Evolutionary conservation across 2,113 vertebrate genomes (phyloP).

Genomic region (Eclectus roratus): DNA sequence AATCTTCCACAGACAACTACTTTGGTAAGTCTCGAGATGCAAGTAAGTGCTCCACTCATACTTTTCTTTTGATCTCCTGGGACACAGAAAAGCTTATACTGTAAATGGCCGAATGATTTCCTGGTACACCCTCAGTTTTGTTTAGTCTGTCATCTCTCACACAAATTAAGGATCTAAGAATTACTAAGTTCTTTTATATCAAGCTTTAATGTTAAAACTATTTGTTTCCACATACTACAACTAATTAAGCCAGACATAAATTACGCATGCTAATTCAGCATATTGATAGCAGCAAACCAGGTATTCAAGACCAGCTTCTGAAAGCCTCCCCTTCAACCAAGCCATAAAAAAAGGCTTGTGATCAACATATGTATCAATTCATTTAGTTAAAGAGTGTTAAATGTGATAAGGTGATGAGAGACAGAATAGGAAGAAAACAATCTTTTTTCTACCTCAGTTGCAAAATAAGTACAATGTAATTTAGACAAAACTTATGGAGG

Average conservation of each 20-base stretch:
- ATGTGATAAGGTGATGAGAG: not conserved
- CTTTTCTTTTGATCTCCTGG: not conserved
- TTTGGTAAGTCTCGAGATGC: not conserved
- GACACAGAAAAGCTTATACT: not conserved
- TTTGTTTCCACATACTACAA: not conserved
- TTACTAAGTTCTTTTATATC: not conserved
- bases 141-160: not conserved
- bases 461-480: not conserved
- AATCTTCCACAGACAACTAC: not conserved
- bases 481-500: not conserved
- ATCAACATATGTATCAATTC: not conserved
- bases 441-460: not conserved
- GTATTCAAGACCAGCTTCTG: not conserved
- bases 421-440: accelerated
- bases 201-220: not conserved
- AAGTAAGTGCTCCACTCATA: not conserved
- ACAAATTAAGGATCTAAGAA: not conserved
- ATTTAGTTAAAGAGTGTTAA: not conserved
- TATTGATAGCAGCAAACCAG: not conserved
- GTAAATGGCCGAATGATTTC: not conserved
- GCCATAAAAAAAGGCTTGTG: not conserved
- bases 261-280: not conserved
- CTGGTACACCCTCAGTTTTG: not conserved
- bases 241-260: not conserved
- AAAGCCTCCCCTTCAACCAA: not conserved